Evolutionary conservation across 2,888 invertebrate genomes (phyloP).

Genomic region (Nebria brevicollis): DNA sequence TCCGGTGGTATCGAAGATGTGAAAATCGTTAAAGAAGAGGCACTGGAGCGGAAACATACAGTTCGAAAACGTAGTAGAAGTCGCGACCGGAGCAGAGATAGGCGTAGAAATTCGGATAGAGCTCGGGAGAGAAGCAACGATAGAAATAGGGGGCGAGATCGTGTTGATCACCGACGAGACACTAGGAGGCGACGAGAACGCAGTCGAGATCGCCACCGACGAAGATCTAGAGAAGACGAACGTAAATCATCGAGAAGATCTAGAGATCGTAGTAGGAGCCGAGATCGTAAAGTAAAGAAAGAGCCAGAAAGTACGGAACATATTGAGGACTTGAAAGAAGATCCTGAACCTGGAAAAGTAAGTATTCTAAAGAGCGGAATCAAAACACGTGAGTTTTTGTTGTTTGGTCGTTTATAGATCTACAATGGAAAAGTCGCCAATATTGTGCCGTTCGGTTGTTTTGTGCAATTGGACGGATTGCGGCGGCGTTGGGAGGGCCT

Average conservation of each 20-base stretch:
- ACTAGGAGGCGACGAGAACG: constrained; percentile 51
- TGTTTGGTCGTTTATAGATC: constrained; percentile 68
- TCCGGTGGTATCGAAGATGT: constrained; percentile 61
- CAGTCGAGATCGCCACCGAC: constrained; percentile 55
- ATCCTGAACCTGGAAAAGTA: constrained; percentile 81
- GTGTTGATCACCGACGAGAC: constrained; percentile 35
- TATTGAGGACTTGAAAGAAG: constrained; percentile 70
- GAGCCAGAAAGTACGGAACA: constrained; percentile 62
- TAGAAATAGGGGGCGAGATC: constrained; percentile 58
- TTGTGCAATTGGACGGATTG: constrained; percentile 94
- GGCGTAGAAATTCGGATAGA: constrained; percentile 38
- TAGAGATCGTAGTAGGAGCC: constrained; percentile 51
- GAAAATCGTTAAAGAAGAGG: constrained; percentile 49
- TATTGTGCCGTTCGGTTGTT: constrained; percentile 98
- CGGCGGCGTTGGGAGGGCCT: constrained; percentile 92
- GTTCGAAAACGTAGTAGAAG: constrained; percentile 54
- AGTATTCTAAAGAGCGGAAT: constrained; percentile 47
- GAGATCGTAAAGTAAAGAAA: constrained; percentile 50
- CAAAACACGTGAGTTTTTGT: too few relatives aligned
- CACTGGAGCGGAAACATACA: constrained; percentile 47
- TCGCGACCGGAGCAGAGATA: constrained; percentile 49
- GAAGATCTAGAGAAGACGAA: neutral
- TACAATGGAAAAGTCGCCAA: constrained; percentile 95
- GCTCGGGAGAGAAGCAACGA: constrained; percentile 54
- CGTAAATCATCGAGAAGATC: constrained; percentile 29